Base-by-base conservation (phyloP, 2,888 invertebrate species). In the Heterodera filipjevi region DNA sequence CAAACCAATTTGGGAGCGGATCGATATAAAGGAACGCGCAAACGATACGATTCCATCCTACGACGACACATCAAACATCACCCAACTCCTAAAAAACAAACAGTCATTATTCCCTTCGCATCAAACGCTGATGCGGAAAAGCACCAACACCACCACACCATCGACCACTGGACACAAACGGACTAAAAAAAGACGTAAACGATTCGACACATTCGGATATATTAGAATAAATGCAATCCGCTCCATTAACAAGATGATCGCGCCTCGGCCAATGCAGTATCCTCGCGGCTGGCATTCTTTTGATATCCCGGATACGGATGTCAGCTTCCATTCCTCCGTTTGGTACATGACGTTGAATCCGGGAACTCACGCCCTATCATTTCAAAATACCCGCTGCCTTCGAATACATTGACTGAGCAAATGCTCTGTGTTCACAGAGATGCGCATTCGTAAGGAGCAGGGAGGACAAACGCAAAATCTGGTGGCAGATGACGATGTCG, bases 191-290 rank as follows among this genome's bases (percentile, higher is more conserved):
- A 19, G 44, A 71, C 44, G 71, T 14, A 71, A 71, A 16, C 27
- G 49, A 71, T 27, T 30, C 16, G 74, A 74, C 33, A 49, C 74
- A 49, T 49, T 74, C 22, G 74, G 74, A 44, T 74, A 8, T 74
- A 74, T 22, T 74, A 32, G 49, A 22, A n/a, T n/a, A 22, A 22
- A 46, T 44, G 46, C 35, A 71, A 32, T 12, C 49, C 5, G 44
- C 71, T 33, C 44, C 33, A 12, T 64, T 64, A 74, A 2, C 49
- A 74, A 74, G 53, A 53, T 14, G 74, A 74, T 22, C 49, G 46
- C 3, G 74, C 22, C 44, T 74, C 74, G 53, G 46, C 12, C 8
- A 74, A 74, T 49, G n/a, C 74, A 27, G 66, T 74, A 32, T n/a
- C 74, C n/a, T 44, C 35, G 8, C n/a, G 53, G 53, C 53, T 74